Conservation (phyloP, 2,888 invertebrate genomes). For the Dascillus cervinus region DNA sequence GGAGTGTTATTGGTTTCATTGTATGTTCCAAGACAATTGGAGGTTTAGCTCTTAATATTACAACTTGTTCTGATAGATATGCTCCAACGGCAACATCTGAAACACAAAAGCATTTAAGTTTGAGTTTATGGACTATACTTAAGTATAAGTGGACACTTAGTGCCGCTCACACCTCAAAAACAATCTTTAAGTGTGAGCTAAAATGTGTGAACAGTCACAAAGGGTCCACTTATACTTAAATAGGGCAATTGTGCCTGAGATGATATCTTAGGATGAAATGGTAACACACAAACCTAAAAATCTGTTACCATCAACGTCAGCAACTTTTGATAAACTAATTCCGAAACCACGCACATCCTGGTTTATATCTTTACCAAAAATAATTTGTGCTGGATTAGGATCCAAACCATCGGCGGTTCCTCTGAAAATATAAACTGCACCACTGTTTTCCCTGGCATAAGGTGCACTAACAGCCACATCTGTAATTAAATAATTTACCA, state of each 20-base stretch:
- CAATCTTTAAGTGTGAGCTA: no score
- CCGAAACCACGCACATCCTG: conserved; percentile 47
- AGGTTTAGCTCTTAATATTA: conserved; percentile 45
- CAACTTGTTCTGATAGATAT: conserved; percentile 47
- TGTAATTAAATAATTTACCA: no score
- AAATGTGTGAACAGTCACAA: conserved; percentile 1
- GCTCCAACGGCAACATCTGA: conserved; percentile 56
- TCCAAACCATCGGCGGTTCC: conserved; percentile 45
- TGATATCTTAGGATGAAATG: no score
- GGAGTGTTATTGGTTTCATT: conserved; percentile 5
- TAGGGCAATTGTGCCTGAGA: no score
- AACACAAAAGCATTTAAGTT: no score
- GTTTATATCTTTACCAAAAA: conserved; percentile 41
- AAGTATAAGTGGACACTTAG: no score
- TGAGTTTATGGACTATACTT: no score
- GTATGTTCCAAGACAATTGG: conserved; percentile 24
- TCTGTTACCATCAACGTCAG: conserved; percentile 55
- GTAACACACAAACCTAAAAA: no score
- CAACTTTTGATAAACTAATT: conserved; percentile 50
- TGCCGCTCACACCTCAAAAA: no score
- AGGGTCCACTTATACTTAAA: no score
- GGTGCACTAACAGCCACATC: conserved; percentile 61
- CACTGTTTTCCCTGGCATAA: conserved; percentile 50
- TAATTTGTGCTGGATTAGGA: conserved; percentile 41
- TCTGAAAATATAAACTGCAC: conserved; percentile 57